Evolutionary conservation across 1,140 invertebrate genomes (phyloP), one percentile per base, ranked within the genome.

Genomic region (Dryas iulia): DNA sequence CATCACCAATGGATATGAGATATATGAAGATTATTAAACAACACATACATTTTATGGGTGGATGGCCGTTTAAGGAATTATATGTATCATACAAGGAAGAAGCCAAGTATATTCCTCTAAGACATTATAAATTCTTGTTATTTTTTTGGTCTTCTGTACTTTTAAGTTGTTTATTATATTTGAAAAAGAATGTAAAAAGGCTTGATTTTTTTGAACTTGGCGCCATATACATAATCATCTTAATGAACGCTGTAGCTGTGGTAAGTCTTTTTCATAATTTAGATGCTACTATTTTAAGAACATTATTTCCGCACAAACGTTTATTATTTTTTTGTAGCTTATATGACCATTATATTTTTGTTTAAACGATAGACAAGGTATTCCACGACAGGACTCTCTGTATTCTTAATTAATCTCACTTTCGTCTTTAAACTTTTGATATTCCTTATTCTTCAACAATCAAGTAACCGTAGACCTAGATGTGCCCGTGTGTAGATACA

Each of bases 201-300:
- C 64, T 64, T 2, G 69, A 64, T 39, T 74, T 77, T 30, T 64
- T 70, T n/a, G 21, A 63, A 25, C 18, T 77, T 5, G 75, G 72
- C 4, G 69, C 72, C 18, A 62, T 24, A 8, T 77, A 77, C 33
- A 72, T 77, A 5, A 67, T 61, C 7, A 30, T 66, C 6, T 59
- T 74, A n/a, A 60, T 77, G 60, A 74, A 35, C 61, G 30, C 52
- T 24, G 59, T 63, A 23, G 64, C 57, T 25, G 21, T 74, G 69
- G 75, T 74, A 59, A 66, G 60, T 67, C n/a, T n/a, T n/a, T n/a
- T n/a, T n/a, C n/a, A n/a, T n/a, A n/a, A n/a, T n/a, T n/a, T n/a
- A n/a, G n/a, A n/a, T n/a, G n/a, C n/a, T n/a, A n/a, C n/a, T n/a
- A n/a, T n/a, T n/a, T n/a, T n/a, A n/a, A n/a, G n/a, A n/a, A n/a